Evolutionary conservation across 1,140 invertebrate species (phyloP), one percentile per base, ranked within the genome.

Genomic region (Lepidostoma basale): DNA sequence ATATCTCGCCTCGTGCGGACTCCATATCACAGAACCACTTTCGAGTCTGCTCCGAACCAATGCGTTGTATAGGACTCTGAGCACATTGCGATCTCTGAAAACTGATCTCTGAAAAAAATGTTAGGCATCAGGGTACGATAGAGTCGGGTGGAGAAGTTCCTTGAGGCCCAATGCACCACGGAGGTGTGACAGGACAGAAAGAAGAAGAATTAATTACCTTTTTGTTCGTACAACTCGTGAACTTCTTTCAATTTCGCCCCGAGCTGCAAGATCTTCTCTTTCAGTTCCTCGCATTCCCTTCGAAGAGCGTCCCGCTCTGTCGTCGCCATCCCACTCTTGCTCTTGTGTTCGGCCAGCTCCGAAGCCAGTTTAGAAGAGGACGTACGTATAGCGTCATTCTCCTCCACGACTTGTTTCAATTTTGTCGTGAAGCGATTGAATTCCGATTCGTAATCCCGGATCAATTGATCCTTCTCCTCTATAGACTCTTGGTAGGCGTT

Each of bases 401-500:
- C 89, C 20, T 76, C 77, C 1, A 89, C 68, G 30, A 89, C 78
- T 62, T 86, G 82, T 74, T 88, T 88, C 26, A 86, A 78, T 75
- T 85, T 86, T 1, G 79, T 81, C 39, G 85, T 85, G 70, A 90
- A 89, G n/a, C 80, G 74, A 20, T 87, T 83, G 39, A 90, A 81
- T 74, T 88, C 85, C 1, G 77, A 74, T 70, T 86, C 86, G 58
- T 88, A 89, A 62, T 84, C 81, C 5, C 79, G 74, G 45, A 91
- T 84, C 20, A 90, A 79, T 20, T 88, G 83, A 18, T 88, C 84
- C 75, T 90, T 90, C 73, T 90, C 89, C 1, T 75, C 75, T 12
- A 90, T 75, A 16, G 85, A 86, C 71, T 89, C 88, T 68, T 89
- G 84, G 70, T 90, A 91, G 25, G 89, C 88, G 74, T 89, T 84